phyloP scores from a whole-genome alignment of 2,797 vertebrate genomes.

The Salarias fasciatus region DNA sequence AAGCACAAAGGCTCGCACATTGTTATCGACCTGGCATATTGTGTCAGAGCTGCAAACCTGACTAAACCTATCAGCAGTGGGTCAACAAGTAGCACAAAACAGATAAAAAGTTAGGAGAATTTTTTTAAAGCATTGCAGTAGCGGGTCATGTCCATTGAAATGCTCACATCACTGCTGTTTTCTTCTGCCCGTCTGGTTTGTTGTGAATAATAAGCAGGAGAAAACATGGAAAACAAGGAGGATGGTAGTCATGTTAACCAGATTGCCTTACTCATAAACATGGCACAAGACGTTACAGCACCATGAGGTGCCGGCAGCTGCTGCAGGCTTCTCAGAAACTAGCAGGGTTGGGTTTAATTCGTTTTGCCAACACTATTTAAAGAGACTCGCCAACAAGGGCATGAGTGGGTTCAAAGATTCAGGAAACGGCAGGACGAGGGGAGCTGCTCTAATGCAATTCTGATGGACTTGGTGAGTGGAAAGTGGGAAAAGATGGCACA shows the following conservation, averaged over 20 bases:
- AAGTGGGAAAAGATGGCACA: not conserved
- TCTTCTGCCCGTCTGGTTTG: not conserved
- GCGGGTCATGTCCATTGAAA: not conserved
- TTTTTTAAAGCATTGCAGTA: too few relatives aligned
- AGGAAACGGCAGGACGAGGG: conserved; percentile 5
- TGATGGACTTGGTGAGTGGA: too few relatives aligned
- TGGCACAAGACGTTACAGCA: conserved; percentile 34
- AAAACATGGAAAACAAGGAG: conserved; percentile 34
- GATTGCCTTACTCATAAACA: conserved; percentile 49
- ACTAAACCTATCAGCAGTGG: not conserved
- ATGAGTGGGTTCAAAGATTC: conserved; percentile 8
- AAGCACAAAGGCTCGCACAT: not conserved
- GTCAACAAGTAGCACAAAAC: not conserved
- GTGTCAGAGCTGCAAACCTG: conserved; percentile 1
- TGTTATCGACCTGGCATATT: not conserved
- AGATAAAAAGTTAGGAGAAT: too few relatives aligned
- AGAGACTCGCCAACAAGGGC: conserved; percentile 11
- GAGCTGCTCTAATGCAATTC: not conserved
- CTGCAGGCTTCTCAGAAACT: conserved; percentile 33
- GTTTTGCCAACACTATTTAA: conserved; percentile 38
- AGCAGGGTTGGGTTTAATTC: conserved; percentile 33
- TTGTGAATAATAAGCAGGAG: conserved; percentile 14
- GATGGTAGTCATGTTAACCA: conserved; percentile 28
- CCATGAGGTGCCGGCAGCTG: conserved; percentile 49
- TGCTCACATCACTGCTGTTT: not conserved